phyloP scores from a whole-genome alignment of 2,888 invertebrate species.

The Dryocosmus kuriphilus region DNA sequence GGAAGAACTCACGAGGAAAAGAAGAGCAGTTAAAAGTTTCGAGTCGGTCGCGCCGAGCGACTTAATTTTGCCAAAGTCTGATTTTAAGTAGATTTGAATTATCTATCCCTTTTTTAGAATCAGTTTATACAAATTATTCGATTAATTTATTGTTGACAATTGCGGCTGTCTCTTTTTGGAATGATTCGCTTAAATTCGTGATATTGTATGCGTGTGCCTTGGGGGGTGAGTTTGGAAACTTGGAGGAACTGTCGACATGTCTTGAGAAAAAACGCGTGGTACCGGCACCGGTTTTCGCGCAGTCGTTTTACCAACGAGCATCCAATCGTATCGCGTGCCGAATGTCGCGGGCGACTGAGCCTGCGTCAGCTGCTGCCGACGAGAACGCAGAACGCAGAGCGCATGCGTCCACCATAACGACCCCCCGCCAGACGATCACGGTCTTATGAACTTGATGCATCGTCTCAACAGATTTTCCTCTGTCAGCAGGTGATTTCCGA shows the following conservation, averaged over 20 bases:
- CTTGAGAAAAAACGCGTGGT: constrained; percentile 55
- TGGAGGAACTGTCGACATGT: neutral
- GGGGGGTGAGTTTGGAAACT: neutral
- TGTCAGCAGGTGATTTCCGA: constrained; percentile 53
- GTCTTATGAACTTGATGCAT: constrained; percentile 55
- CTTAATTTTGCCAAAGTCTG: neutral
- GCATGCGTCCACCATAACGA: constrained; percentile 73
- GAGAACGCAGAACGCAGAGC: constrained; percentile 71
- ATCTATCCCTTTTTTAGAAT: neutral
- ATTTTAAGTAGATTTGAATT: neutral
- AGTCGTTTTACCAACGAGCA: constrained; percentile 56
- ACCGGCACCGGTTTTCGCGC: constrained; percentile 60
- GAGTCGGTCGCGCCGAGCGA: neutral
- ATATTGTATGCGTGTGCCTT: neutral
- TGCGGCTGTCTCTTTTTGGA: neutral
- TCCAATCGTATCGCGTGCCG: constrained; percentile 74
- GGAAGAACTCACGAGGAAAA: constrained; percentile 32
- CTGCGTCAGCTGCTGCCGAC: constrained; percentile 67
- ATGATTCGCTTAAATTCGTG: neutral
- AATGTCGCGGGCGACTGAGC: constrained; percentile 77
- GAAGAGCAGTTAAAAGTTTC: neutral
- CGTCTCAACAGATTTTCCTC: constrained; percentile 50
- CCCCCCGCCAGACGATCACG: constrained; percentile 62
- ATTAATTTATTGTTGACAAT: neutral
- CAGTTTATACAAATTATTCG: neutral